Conservation (phyloP, 2,797 vertebrate species). For the Betta splendens region DNA sequence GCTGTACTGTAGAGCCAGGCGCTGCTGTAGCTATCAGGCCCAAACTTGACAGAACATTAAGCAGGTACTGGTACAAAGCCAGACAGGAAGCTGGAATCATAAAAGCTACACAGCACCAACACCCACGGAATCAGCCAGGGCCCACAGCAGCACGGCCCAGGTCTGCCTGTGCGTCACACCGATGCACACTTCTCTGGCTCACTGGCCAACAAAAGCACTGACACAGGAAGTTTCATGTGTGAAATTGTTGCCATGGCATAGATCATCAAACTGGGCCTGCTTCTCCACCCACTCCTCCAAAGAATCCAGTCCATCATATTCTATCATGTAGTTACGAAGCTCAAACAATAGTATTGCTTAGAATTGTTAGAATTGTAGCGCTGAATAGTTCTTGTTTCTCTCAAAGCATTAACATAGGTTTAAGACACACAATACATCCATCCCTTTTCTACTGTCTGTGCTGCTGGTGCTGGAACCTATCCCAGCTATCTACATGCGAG, state of each 20-base stretch:
- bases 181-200: slow-evolving; percentile 12
- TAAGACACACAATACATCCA: too few relatives aligned
- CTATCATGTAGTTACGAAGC: too few relatives aligned
- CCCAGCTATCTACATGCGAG: too few relatives aligned
- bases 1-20: slow-evolving; percentile 38
- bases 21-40: slow-evolving; percentile 31
- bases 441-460: too few relatives aligned
- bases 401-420: too few relatives aligned
- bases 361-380: not conserved
- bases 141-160: slow-evolving; percentile 3
- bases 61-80: slow-evolving; percentile 51
- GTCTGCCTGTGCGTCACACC: slow-evolving; percentile 44
- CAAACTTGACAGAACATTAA: slow-evolving; percentile 34
- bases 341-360: too few relatives aligned
- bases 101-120: slow-evolving; percentile 40
- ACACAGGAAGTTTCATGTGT: slow-evolving; percentile 35
- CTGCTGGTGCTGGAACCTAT: too few relatives aligned
- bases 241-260: slow-evolving; percentile 29
- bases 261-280: slow-evolving; percentile 33
- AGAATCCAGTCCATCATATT: too few relatives aligned
- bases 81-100: slow-evolving; percentile 65
- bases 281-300: not conserved
- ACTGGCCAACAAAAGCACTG: slow-evolving; percentile 61
- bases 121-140: slow-evolving; percentile 22
- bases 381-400: too few relatives aligned